phyloP scores from a whole-genome alignment of 2,113 vertebrate genomes.

The Bos javanicus region DNA sequence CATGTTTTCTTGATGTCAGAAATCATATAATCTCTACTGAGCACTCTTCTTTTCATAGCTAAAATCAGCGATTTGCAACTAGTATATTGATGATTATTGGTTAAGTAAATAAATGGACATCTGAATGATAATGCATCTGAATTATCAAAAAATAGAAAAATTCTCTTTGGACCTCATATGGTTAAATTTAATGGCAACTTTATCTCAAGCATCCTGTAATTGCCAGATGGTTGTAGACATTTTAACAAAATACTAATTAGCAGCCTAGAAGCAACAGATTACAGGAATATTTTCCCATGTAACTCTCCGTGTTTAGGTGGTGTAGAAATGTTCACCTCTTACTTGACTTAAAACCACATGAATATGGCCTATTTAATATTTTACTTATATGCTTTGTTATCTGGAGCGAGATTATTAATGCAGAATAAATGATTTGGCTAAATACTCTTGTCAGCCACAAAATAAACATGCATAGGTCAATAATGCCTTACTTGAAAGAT shows the following conservation, averaged over 20 bases:
- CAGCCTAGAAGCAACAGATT: background rate
- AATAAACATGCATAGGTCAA: background rate
- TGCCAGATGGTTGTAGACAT: background rate
- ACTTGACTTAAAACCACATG: background rate
- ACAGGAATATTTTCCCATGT: background rate
- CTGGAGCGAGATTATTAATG: background rate
- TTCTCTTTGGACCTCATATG: background rate
- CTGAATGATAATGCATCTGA: background rate
- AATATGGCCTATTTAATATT: background rate
- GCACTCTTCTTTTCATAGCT: background rate
- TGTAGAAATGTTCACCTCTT: background rate
- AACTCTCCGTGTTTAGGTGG: background rate
- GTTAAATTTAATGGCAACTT: background rate
- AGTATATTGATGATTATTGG: background rate
- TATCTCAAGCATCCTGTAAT: background rate
- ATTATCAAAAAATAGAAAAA: background rate
- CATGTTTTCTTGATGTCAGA: background rate
- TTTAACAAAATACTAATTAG: background rate
- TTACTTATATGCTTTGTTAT: background rate
- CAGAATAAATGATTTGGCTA: background rate
- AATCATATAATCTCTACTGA: background rate
- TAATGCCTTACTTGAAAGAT: background rate
- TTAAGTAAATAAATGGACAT: background rate
- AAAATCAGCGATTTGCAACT: background rate
- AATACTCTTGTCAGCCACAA: background rate